Evolutionary conservation across 2,797 vertebrate species (phyloP), one percentile per base, ranked within the genome.

Genomic region (Triplophysa bombifrons): DNA sequence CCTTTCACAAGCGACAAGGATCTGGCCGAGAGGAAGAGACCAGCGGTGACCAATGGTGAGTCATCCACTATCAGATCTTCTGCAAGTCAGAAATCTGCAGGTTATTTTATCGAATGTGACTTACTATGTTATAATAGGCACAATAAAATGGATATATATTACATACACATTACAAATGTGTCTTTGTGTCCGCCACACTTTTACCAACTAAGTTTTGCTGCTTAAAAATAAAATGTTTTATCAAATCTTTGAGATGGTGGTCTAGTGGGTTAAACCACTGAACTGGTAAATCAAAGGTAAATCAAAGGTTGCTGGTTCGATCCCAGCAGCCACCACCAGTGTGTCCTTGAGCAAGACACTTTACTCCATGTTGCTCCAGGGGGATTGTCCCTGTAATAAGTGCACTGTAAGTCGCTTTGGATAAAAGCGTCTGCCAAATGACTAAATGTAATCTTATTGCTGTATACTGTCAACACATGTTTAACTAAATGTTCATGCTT

Each of bases 1-100:
- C 74, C 82, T 22, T 81, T 84, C 30, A 76, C 64, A 64, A 58
- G 69, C 53, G 46, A 64, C 50, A 48, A 76, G 17, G 70, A 74
- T 12, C 27, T 70, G 46, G 17, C 58, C 38, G 60, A 27, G 50
- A 71, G 48, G 44, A 73, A 25, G 20, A 66, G 41, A 27, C 25
- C 66, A 72, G 38, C 60, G 64, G 25, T 27, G 25, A 27, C 25
- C 25, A 72, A 76, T 72, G 74, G 81, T 82, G 67, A 58, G 50
- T 69, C 41, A 12, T 65, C 1, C 25, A 51, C 46, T 20, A 76
- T 75, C 71, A 53, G 34, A 48, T 20, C 8, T 16, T 10, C 30
- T 41, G 8, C 58, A 8, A 30, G 41, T 41, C 10, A 41, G 11
- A 41, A 14, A 61, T 61, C 5, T 25, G 12, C 61, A 11, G 61